Evolutionary conservation across 2,797 vertebrate genomes (phyloP).

Genomic region (Catharus ustulatus): DNA sequence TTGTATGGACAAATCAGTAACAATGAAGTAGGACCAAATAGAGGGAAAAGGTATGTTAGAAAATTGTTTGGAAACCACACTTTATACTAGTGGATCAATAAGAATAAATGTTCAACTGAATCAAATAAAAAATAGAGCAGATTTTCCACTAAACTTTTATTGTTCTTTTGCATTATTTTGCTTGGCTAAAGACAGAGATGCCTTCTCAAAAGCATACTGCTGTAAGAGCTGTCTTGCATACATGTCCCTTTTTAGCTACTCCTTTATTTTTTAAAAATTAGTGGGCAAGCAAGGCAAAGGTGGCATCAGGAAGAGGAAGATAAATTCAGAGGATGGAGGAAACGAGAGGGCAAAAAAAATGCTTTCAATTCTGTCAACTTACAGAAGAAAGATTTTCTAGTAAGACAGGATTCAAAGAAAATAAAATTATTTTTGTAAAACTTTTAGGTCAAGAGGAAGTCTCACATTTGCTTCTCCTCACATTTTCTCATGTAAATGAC

Average conservation of each 20-base stretch:
- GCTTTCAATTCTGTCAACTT: background rate
- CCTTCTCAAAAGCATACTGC: background rate
- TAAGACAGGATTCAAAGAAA: background rate
- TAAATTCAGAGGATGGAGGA: background rate
- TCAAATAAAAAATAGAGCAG: background rate
- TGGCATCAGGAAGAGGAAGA: background rate
- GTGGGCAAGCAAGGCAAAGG: background rate
- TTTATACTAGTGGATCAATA: background rate
- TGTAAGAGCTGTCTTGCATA: background rate
- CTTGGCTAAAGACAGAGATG: background rate
- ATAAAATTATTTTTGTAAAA: background rate
- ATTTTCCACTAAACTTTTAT: background rate
- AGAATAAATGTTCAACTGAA: background rate
- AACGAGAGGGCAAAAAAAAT: fast-evolving
- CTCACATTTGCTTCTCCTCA: background rate
- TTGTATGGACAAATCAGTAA: background rate
- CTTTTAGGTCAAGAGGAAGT: background rate
- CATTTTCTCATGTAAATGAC: background rate
- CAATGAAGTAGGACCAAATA: background rate
- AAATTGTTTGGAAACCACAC: background rate
- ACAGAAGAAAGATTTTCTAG: background rate
- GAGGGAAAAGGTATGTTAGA: background rate
- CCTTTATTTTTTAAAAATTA: background rate
- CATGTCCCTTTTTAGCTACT: background rate
- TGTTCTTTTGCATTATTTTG: background rate